phyloP scores from a whole-genome alignment of 2,113 vertebrate species.

The Panthera uncia region DNA sequence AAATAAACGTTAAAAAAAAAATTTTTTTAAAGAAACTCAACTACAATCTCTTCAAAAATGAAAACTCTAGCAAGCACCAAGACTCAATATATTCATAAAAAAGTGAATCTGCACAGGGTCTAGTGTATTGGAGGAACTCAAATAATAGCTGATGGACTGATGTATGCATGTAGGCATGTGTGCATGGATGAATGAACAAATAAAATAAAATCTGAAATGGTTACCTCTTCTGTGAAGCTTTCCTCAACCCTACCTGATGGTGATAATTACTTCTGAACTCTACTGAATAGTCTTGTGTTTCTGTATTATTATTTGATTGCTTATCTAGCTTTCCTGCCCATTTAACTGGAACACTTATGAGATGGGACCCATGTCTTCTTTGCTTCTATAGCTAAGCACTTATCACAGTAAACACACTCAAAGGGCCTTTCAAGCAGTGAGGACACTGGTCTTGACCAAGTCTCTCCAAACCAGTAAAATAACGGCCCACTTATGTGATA shows the following conservation, averaged over 20 bases:
- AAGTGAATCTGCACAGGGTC: not conserved
- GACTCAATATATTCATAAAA: not conserved
- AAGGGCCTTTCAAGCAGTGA: not conserved
- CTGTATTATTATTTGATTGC: not conserved
- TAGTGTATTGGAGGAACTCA: not conserved
- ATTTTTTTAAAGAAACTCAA: not conserved
- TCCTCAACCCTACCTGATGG: not conserved
- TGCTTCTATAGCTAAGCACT: not conserved
- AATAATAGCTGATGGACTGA: not conserved
- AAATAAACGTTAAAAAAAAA: too few relatives aligned
- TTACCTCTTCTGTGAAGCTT: not conserved
- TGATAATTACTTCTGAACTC: not conserved
- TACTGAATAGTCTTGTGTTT: not conserved
- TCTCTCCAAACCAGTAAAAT: not conserved
- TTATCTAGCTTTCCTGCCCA: not conserved
- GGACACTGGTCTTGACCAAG: not conserved
- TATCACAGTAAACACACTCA: not conserved
- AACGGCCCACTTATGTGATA: not conserved
- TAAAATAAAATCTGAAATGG: not conserved
- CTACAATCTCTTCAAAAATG: not conserved
- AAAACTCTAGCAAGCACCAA: not conserved
- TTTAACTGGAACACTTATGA: not conserved
- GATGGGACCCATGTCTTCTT: not conserved
- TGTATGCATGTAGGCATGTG: not conserved
- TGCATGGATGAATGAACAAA: not conserved